phyloP scores from a whole-genome alignment of 2,113 vertebrate genomes.

The Calyptommatus sinebrachiatus region DNA sequence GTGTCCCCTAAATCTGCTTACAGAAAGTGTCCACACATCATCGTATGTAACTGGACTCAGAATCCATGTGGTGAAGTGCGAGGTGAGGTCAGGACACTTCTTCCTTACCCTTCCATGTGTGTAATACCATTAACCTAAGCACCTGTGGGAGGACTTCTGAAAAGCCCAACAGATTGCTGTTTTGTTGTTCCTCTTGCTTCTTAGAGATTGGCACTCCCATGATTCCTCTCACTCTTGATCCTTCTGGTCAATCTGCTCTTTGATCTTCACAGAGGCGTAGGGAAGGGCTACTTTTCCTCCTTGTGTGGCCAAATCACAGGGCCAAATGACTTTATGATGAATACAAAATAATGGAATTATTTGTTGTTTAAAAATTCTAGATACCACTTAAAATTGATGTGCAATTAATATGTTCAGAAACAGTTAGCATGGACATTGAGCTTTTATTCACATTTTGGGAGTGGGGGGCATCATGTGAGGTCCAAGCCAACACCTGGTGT shows the following conservation, averaged over 20 bases:
- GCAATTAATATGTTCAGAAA: not conserved
- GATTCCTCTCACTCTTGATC: not conserved
- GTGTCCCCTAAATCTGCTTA: not conserved
- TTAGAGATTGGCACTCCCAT: not conserved
- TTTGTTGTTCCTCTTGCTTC: not conserved
- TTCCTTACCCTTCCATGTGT: not conserved
- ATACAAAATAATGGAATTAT: constrained; percentile 8
- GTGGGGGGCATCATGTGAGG: too few relatives aligned
- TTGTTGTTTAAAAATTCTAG: constrained; percentile 18
- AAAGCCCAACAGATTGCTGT: not conserved
- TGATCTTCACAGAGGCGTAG: constrained; percentile 12
- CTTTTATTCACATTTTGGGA: too few relatives aligned
- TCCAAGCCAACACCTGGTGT: too few relatives aligned
- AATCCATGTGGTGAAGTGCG: not conserved
- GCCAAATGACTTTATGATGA: constrained; percentile 27
- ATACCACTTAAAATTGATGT: not conserved
- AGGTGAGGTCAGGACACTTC: not conserved
- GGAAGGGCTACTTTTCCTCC: constrained; percentile 7
- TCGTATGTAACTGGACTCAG: not conserved
- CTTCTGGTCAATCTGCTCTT: constrained; percentile 7
- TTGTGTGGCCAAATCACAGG: constrained; percentile 15
- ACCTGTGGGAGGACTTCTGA: not conserved
- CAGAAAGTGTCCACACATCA: not conserved
- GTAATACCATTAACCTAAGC: not conserved
- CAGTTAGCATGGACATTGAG: not conserved